Evolutionary conservation across 2,113 vertebrate species (phyloP), one percentile per base, ranked within the genome.

Genomic region (Aramus guarauna): DNA sequence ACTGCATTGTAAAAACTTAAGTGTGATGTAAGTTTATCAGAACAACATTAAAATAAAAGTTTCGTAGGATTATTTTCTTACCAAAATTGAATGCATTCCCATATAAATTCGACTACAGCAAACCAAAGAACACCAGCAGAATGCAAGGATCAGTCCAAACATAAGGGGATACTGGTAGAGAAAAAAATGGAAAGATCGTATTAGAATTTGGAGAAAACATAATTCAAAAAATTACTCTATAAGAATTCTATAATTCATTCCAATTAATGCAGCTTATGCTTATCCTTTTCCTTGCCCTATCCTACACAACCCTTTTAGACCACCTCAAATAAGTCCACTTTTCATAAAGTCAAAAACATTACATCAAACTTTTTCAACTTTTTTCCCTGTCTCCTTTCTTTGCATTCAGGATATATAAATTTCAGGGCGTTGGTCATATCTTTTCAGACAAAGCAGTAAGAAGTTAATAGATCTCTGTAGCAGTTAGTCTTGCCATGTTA

Each of bases 71-170:
- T 18, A 47, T 91, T 95, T 96, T 67, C 99, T 98, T 98, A 99
- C 99, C 99, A 99, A 98, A 95, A 99, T 98, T 7, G 99, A 99
- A 98, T 99, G 99, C 99, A 99, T 99, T 48, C 99, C 99, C 99
- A 99, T 99, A 98, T 99, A 99, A 97, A 99, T 98, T 55, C 99
- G 98, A 97, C 99, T 99, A 90, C 99, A 95, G 88, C 99, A 99
- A 96, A 99, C 99, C 97, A 99, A 98, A 92, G 98, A 97, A 97
- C 99, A 99, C 99, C 99, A 99, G 98, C 98, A 98, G 78, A 99
- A 95, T 15, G 99, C 98, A 94, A 99, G 95, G 84, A 97, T 88
- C 97, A 99, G 97, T 89, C 99, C 99, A 84, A 98, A 98, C 3
- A 97, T 9, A 94, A 98, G 95, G 9, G 99, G 99, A 97, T 99